Evolutionary conservation across 2,113 vertebrate species (phyloP), one percentile per base, ranked within the genome.

Genomic region (Athene cunicularia): DNA sequence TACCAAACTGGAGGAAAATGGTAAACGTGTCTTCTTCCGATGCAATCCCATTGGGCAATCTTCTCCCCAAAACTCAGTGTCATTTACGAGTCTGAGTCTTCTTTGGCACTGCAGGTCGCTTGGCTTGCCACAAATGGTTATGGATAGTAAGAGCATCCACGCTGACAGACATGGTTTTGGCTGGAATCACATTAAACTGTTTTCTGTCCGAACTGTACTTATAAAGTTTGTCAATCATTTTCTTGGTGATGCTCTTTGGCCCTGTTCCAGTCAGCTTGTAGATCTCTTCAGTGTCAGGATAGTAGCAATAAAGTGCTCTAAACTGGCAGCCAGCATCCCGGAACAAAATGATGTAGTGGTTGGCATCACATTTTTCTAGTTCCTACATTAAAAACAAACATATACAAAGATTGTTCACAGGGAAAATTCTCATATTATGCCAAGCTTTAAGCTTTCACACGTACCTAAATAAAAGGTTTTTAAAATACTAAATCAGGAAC

Each of bases 131-230:
- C 95, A 99, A 95, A 94, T 99, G 98, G 95, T 99, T 99, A 58
- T 99, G 99, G 74, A 99, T 99, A 8, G 99, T 99, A 66, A 99
- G 98, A 1, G 99, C 99, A 11, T 99, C 99, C 96, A 99, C 99
- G 1, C 99, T 99, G 97, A 99, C 99, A 0, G 99, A 99, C 98
- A 99, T 99, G 63, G 98, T 99, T 98, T 99, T 99, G 96, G 99
- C 99, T 1, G 99, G 99, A 93, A 99, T 99, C 96, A 99, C 91
- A 4, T 96, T 99, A 73, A 99, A 99, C 98, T 99, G 99, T 97
- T 99, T 99, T 70, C 99, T 98, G 98, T 99, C 99, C 1, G 99
- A 99, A 97, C 99, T 99, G 98, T 99, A 99, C 56, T 99, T 99
- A 93, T 99, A 99, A 47, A 99, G 98, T 84, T 99, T 99, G 97